Conservation (phyloP, 2,888 invertebrate species). For the Rotaria macrura region DNA sequence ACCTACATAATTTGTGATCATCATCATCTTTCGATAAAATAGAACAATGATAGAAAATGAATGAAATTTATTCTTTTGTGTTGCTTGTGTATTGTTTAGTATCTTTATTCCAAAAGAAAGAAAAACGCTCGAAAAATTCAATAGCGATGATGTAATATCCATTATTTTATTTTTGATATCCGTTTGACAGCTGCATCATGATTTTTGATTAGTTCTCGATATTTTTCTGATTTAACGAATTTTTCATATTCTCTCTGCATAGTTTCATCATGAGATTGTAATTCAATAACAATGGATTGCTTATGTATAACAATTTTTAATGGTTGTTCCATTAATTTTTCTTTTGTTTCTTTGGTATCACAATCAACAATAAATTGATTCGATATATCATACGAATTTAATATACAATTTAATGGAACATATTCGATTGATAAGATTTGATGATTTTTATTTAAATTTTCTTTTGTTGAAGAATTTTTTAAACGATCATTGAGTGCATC, state of each 20-base stretch:
- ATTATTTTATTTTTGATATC: background rate
- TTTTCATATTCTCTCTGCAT: constrained; percentile 32
- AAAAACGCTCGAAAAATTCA: background rate
- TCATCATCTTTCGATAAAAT: no score
- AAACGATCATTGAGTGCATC: constrained; percentile 20
- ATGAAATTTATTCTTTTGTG: no score
- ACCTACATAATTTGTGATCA: no score
- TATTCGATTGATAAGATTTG: constrained; percentile 24
- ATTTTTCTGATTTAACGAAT: constrained; percentile 31
- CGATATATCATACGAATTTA: constrained; percentile 28
- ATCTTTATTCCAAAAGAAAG: background rate
- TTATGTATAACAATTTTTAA: constrained; percentile 17
- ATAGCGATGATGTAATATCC: background rate
- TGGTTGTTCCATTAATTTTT: constrained; percentile 19
- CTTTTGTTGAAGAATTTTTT: background rate
- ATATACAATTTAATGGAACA: constrained; percentile 25
- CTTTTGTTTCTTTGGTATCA: constrained; percentile 26
- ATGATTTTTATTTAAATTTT: background rate
- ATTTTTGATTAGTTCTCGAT: constrained; percentile 28
- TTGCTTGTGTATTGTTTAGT: no score
- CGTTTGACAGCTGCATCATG: constrained; percentile 22
- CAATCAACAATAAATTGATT: constrained; percentile 27
- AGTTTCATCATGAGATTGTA: constrained; percentile 23
- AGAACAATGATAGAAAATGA: no score
- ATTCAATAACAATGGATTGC: background rate